These are phyloP conservation scores for Petroica traversi DNA, from an alignment of 2,113 vertebrate genomes.

Conservation along the genomic window DNA sequence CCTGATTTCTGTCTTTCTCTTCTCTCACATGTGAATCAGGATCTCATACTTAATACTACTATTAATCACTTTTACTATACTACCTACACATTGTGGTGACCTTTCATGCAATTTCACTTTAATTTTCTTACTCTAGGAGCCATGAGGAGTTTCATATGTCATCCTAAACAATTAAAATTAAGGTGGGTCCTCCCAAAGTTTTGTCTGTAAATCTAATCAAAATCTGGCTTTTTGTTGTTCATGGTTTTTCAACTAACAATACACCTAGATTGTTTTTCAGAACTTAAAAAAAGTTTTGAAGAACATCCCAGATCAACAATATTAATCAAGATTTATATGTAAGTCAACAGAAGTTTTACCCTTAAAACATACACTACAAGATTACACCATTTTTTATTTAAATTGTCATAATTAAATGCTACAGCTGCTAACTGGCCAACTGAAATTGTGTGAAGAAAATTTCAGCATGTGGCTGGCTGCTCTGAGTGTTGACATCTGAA, in stretches of 20 bases:
- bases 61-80: not conserved
- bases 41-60: not conserved
- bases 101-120: not conserved
- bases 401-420: not conserved
- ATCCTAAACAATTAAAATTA: not conserved
- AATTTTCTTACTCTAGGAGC: not conserved
- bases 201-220: not conserved
- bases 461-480: slow-evolving; percentile 3
- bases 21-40: not conserved
- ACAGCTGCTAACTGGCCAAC: slow-evolving; percentile 7
- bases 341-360: not conserved
- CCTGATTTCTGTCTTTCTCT: not conserved
- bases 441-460: slow-evolving; percentile 27
- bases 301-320: not conserved
- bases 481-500: not conserved
- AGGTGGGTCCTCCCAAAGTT: not conserved
- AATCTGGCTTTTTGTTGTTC: not conserved
- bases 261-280: not conserved
- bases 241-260: not conserved
- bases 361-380: not conserved
- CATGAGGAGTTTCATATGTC: not conserved
- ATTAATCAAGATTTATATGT: not conserved
- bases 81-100: not conserved
- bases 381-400: not conserved
- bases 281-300: slow-evolving; percentile 4